phyloP scores from a whole-genome alignment of 2,888 invertebrate species.

The Ochropleura leucogaster region DNA sequence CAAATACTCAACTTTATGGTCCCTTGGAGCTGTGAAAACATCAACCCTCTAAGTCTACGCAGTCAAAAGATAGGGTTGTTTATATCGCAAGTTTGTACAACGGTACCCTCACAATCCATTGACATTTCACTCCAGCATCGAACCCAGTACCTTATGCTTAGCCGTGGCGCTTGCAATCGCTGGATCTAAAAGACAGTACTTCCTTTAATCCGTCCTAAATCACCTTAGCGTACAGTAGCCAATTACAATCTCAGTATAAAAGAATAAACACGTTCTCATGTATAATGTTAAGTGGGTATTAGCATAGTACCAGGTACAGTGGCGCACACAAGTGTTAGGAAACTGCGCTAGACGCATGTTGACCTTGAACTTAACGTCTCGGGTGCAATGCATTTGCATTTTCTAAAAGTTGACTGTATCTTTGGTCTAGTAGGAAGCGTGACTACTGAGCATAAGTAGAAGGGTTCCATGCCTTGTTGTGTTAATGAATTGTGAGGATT shows the following conservation, averaged over 20 bases:
- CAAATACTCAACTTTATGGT: too few species aligned
- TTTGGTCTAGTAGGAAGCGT: not conserved
- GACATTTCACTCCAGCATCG: too few species aligned
- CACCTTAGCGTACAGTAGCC: slow-evolving; percentile 8
- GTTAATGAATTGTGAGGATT: too few species aligned
- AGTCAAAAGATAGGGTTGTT: too few species aligned
- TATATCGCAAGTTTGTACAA: too few species aligned
- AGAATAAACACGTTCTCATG: slow-evolving; percentile 8
- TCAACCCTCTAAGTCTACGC: too few species aligned
- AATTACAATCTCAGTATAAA: slow-evolving; percentile 28
- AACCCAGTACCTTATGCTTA: too few species aligned
- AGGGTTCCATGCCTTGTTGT: not conserved
- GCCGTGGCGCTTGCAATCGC: too few species aligned
- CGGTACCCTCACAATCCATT: too few species aligned
- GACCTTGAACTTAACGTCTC: slow-evolving; percentile 85
- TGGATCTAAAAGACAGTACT: too few species aligned
- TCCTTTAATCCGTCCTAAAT: not conserved
- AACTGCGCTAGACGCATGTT: slow-evolving; percentile 70
- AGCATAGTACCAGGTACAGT: slow-evolving; percentile 68
- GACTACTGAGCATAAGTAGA: not conserved
- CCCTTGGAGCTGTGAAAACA: too few species aligned
- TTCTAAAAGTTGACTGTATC: slow-evolving; percentile 63
- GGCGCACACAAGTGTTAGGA: slow-evolving; percentile 71
- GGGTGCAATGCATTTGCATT: slow-evolving; percentile 88
- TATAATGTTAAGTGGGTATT: slow-evolving; percentile 47